Evolutionary conservation across 2,888 invertebrate species (phyloP).

Genomic region (Noctua pronuba): DNA sequence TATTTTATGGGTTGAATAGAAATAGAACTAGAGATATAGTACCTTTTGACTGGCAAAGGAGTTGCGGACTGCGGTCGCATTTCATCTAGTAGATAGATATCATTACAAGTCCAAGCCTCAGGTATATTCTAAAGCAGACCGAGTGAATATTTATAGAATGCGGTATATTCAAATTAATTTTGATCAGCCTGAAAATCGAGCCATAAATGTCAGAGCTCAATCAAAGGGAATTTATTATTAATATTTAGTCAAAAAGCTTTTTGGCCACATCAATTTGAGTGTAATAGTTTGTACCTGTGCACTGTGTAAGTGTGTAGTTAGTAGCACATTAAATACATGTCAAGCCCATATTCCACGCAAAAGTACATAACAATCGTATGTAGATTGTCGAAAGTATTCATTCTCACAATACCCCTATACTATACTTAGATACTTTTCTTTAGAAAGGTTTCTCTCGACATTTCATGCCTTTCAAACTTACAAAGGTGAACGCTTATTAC

Average conservation of each 20-base stretch:
- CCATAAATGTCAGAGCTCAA: background rate
- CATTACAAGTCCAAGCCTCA: conserved; percentile 14
- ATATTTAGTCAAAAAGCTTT: background rate
- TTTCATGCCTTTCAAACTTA: conserved; percentile 52
- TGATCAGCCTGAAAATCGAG: conserved; percentile 17
- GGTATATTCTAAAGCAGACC: background rate
- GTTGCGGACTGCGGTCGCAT: conserved; percentile 14
- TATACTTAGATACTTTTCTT: conserved; percentile 32
- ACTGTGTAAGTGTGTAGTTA: background rate
- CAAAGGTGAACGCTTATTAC: conserved; percentile 60
- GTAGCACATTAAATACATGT: background rate
- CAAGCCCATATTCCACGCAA: background rate
- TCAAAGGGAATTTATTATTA: conserved; percentile 1
- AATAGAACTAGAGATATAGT: background rate
- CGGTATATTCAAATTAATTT: conserved; percentile 42
- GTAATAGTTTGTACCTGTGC: background rate
- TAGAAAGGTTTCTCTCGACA: conserved; percentile 48
- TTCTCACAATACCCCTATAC: background rate
- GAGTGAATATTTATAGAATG: conserved; percentile 17
- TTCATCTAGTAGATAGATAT: conserved; percentile 11
- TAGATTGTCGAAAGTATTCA: conserved; percentile 20
- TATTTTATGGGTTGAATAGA: conserved; percentile 23
- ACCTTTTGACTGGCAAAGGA: conserved; percentile 20
- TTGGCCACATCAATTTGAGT: background rate
- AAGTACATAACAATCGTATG: background rate